Conservation (phyloP, 2,113 vertebrate species). For the Xenopus borealis region DNA sequence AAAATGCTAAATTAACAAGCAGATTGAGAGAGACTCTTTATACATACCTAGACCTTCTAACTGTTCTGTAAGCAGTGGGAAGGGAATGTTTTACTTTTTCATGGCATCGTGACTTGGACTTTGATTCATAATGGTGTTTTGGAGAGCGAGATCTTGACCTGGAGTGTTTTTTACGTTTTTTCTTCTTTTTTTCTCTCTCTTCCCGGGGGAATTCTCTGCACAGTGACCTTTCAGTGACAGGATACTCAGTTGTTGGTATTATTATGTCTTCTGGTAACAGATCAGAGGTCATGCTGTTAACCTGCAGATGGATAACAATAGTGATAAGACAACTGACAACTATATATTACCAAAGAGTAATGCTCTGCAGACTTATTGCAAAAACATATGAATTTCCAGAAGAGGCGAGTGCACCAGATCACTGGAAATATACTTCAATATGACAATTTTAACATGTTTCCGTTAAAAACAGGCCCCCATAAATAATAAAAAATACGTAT, state of each 20-base stretch:
- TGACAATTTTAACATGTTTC: no score
- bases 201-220: constrained; percentile 62
- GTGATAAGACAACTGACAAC: no score
- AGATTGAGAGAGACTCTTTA: no score
- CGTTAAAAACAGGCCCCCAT: no score
- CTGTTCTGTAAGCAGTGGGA: constrained; percentile 88
- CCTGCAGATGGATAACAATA: constrained; percentile 54
- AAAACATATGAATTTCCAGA: no score
- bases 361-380: no score
- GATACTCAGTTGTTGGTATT: constrained; percentile 55
- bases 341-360: no score
- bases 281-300: constrained; percentile 51
- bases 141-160: constrained; percentile 77
- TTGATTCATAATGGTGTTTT: constrained; percentile 67
- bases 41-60: constrained; percentile 81
- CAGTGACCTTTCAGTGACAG: constrained; percentile 59
- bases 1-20: no score
- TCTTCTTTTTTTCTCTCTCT: constrained; percentile 88
- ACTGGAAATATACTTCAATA: no score
- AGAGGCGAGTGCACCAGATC: no score
- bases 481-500: no score
- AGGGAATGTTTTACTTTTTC: constrained; percentile 86
- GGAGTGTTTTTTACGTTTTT: constrained; percentile 88
- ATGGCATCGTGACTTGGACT: constrained; percentile 68
- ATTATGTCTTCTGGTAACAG: constrained; percentile 55